phyloP scores from a whole-genome alignment of 2,888 invertebrate species.

The Ectemnius cavifrons region DNA sequence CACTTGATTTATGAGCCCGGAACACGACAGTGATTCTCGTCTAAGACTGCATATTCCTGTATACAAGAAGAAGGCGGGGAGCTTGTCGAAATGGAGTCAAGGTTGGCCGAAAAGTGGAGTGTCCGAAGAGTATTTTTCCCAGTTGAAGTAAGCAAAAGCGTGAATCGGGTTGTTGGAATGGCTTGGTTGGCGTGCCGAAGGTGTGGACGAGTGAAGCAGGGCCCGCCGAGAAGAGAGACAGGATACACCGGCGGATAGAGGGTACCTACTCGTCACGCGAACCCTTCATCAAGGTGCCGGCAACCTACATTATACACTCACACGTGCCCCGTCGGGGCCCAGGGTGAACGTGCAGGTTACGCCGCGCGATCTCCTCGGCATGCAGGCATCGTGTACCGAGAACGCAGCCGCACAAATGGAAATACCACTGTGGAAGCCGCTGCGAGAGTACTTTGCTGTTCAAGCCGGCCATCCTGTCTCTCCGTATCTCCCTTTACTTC shows the following conservation, averaged over 20 bases:
- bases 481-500: not conserved
- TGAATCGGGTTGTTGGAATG: slow-evolving; percentile 31
- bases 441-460: not conserved
- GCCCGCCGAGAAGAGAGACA: slow-evolving; percentile 59
- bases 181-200: slow-evolving; percentile 70
- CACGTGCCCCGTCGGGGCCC: slow-evolving; percentile 62
- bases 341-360: slow-evolving; percentile 60
- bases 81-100: slow-evolving; percentile 6
- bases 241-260: slow-evolving; percentile 71
- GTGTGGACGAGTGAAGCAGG: slow-evolving; percentile 73
- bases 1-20: not conserved
- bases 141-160: slow-evolving; percentile 51
- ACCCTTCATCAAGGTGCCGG: slow-evolving; percentile 76
- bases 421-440: slow-evolving; percentile 30
- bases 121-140: slow-evolving; percentile 49
- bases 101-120: slow-evolving; percentile 4
- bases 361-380: slow-evolving; percentile 46
- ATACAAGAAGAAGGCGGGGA: not conserved
- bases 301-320: slow-evolving; percentile 72
- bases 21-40: not conserved
- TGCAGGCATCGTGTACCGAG: slow-evolving; percentile 45
- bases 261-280: slow-evolving; percentile 76
- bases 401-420: slow-evolving; percentile 46
- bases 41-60: too few species aligned
- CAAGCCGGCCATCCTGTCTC: too few species aligned